These are phyloP conservation scores for Allobates femoralis DNA, from an alignment of 2,797 vertebrate genomes.

Conservation along the genomic window DNA sequence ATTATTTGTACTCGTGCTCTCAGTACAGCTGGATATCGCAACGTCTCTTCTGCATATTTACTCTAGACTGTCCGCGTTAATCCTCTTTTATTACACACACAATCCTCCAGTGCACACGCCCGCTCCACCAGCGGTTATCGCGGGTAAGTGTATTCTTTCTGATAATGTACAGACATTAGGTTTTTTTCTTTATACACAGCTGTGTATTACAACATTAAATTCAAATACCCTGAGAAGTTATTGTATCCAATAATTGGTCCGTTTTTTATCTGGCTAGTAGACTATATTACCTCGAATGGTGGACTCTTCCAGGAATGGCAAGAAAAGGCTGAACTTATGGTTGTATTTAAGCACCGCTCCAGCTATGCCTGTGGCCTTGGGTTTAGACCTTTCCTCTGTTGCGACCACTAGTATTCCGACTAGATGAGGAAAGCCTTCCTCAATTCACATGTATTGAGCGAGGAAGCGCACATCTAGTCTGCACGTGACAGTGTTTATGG, in stretches of 20 bases:
- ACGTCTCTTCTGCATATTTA: constrained; percentile 39
- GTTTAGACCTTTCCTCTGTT: no score
- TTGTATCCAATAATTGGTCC: not conserved
- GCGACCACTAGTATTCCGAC: no score
- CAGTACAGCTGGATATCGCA: not conserved
- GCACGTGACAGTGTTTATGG: no score
- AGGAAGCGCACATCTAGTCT: no score
- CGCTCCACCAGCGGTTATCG: not conserved
- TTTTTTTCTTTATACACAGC: not conserved
- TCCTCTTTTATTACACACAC: constrained; percentile 29
- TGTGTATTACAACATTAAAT: not conserved
- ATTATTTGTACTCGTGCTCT: constrained; percentile 32
- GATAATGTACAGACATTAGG: not conserved
- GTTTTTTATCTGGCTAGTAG: no score
- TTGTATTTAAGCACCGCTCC: no score
- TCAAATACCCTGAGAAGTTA: not conserved
- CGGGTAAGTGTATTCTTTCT: not conserved
- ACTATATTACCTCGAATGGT: not conserved
- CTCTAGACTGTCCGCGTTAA: constrained; percentile 38
- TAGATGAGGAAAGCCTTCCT: no score
- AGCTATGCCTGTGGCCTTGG: no score
- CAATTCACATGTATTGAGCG: no score
- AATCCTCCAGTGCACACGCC: not conserved
- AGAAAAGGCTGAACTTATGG: not conserved
- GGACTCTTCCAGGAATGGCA: not conserved